Percentiles rank a stretch among this genome's conserved stretches.
Evolutionary conservation across 1,140 invertebrate species (phyloP).

Genomic region (Myzus persicae): DNA sequence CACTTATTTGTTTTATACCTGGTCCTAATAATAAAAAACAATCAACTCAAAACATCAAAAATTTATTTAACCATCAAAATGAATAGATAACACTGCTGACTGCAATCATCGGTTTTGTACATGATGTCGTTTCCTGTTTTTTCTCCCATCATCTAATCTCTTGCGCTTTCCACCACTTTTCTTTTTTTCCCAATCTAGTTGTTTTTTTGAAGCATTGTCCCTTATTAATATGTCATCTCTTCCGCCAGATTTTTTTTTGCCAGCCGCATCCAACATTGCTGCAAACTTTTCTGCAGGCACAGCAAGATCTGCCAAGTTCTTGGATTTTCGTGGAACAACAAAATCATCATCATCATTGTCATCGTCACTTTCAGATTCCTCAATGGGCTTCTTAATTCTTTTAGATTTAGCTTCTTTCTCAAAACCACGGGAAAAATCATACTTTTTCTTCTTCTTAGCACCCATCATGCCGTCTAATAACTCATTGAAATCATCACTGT

Average conservation of each 20-base stretch:
- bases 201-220: constrained; percentile 59
- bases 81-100: background rate
- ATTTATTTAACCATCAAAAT: constrained; percentile 47
- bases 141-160: constrained; percentile 48
- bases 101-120: background rate
- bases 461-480: constrained; percentile 75
- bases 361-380: constrained; percentile 65
- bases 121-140: constrained; percentile 47
- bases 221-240: constrained; percentile 54
- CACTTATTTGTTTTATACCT: constrained; percentile 30
- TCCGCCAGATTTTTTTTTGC: constrained; percentile 63
- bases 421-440: constrained; percentile 63
- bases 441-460: constrained; percentile 64
- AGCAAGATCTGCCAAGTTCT: constrained; percentile 67
- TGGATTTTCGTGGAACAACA: constrained; percentile 63
- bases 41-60: constrained; percentile 27
- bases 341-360: constrained; percentile 65
- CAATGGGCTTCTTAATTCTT: constrained; percentile 59
- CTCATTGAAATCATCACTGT: constrained; percentile 89
- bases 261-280: constrained; percentile 74
- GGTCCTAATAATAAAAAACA: constrained; percentile 35
- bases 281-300: constrained; percentile 80
- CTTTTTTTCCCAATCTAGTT: constrained; percentile 61
- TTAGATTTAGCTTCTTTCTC: constrained; percentile 64
- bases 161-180: constrained; percentile 57